Evolutionary conservation across 2,797 vertebrate species (phyloP).

Genomic region (Cryptoprocta ferox): DNA sequence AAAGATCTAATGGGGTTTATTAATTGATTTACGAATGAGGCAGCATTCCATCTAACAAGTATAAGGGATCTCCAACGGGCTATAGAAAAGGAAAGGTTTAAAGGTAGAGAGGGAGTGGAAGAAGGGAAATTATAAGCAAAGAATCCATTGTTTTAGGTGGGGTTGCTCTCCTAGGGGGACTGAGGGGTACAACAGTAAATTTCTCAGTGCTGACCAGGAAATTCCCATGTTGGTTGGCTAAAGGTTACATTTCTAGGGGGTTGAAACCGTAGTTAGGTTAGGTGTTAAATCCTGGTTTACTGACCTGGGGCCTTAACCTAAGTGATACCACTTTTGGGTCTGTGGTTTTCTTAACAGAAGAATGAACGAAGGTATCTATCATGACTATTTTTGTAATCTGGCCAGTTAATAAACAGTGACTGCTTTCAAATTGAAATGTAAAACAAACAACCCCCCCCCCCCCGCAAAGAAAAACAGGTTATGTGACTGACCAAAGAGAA

Average conservation of each 20-base stretch:
- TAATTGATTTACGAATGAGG: neutral
- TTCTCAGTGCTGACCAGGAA: neutral
- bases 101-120: neutral
- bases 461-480: neutral
- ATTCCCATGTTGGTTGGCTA: neutral
- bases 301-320: neutral
- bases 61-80: neutral
- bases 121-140: neutral
- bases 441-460: neutral
- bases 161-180: neutral
- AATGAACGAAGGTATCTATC: conserved; percentile 91
- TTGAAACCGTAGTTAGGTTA: neutral
- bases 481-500: neutral
- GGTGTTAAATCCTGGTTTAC: neutral
- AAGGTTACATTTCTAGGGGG: neutral
- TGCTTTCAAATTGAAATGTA: conserved; percentile 49
- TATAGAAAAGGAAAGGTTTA: neutral
- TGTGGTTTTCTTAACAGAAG: neutral
- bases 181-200: neutral
- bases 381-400: conserved; percentile 70
- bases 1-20: neutral
- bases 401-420: conserved; percentile 83
- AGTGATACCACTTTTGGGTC: neutral
- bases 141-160: neutral
- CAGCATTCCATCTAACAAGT: neutral